Base-by-base conservation (phyloP, 2,888 invertebrate species). In the Ditylenchus weischeri region DNA sequence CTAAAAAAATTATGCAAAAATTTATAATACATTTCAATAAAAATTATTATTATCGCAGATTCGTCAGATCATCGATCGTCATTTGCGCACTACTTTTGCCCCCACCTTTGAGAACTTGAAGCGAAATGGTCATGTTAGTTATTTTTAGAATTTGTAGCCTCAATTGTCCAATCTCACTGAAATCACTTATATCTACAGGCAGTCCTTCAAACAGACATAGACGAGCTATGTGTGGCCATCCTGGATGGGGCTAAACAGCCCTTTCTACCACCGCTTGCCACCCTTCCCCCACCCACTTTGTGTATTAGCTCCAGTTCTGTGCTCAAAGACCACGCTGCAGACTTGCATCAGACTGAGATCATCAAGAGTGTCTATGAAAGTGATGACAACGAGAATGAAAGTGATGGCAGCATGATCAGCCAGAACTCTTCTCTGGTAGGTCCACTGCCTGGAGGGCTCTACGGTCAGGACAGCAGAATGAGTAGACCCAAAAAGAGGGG, bases 101-200 rank as follows among this genome's bases (percentile, higher is more conserved):
- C 80, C 80, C n/a, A 81, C 81, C 0, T 78, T 81, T 21, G 81
- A 81, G 64, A 81, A 81, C 65, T 68, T 81, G 50, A 70, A 72
- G 48, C 70, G 75, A 19, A 79, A 81, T 51, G 80, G 80, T 13
- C 77, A 79, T 69, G 78, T 78, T 51, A 48, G 70, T 62, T 63
- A 29, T 11, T 23, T 48, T 54, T 29, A 4, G 3, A 29, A 15
- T 38, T 58, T 66, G 21, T 21, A 68, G 8, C 36, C 47, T 13
- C 29, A 11, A 23, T 15, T 68, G 62, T 65, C 35, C 1, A 19
- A 58, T 64, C 35, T 21, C 5, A 64, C 10, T 38, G 35, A 54
- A 59, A 1, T 43, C 15, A 59, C 57, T 29, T 4, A 29, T 29
- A 5, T 29, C 29, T 73, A 36, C 62, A 79, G 79, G 71, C 67